These are phyloP conservation scores for Nasonia longicornis DNA, from an alignment of 1,140 invertebrate species.

Conservation along the genomic window DNA sequence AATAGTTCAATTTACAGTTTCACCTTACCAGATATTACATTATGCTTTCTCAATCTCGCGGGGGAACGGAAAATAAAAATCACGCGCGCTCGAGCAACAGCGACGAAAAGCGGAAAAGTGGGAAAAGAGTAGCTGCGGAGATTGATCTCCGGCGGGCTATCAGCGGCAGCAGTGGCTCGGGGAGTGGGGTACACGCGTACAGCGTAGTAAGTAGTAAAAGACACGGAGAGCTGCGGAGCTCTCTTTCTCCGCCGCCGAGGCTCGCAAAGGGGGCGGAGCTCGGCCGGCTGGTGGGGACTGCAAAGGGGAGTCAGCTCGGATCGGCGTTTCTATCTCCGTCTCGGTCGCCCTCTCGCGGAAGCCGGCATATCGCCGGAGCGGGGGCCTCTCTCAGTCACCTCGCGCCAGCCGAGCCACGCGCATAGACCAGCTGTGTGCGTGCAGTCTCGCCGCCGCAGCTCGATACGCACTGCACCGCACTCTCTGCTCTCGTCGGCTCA, in stretches of 20 bases:
- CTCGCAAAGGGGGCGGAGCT: conserved; percentile 7
- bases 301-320: conserved; percentile 4
- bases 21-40: background rate
- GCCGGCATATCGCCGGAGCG: conserved; percentile 50
- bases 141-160: background rate
- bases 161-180: too few species aligned
- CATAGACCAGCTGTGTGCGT: conserved; percentile 39
- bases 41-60: conserved; percentile 3
- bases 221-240: background rate
- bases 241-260: background rate
- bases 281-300: conserved; percentile 16
- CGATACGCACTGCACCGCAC: too few species aligned
- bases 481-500: background rate
- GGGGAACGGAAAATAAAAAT: conserved; percentile 15
- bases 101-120: background rate
- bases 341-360: conserved; percentile 44
- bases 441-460: background rate
- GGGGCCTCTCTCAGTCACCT: conserved; percentile 63
- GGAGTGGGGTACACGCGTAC: conserved; percentile 1
- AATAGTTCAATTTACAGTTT: conserved; percentile 32
- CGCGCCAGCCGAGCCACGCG: conserved; percentile 64
- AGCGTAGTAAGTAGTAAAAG: background rate
- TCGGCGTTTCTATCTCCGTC: conserved; percentile 18
- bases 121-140: background rate
- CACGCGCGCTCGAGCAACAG: background rate